Conservation (phyloP, 2,797 vertebrate species). For the Furcifer pardalis region DNA sequence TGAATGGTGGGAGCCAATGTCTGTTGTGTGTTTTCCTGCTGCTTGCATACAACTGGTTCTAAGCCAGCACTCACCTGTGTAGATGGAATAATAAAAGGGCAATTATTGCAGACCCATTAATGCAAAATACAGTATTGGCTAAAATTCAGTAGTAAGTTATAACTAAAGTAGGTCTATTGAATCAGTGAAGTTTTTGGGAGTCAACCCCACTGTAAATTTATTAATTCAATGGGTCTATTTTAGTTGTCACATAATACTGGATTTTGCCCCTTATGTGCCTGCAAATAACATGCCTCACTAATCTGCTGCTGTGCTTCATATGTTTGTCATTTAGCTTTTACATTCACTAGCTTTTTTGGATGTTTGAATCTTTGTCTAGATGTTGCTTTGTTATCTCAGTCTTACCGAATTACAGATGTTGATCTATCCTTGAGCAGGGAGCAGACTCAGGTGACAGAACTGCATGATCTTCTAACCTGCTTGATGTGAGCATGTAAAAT, state of each 20-base stretch:
- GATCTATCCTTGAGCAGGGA: conserved; percentile 31
- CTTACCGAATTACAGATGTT: conserved; percentile 48
- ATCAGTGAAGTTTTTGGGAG: no score
- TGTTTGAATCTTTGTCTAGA: background rate
- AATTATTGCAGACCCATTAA: background rate
- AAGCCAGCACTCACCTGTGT: background rate
- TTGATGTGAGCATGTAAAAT: conserved; percentile 41
- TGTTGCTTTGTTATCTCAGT: conserved; percentile 46
- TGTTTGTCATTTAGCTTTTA: background rate
- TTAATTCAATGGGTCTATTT: no score
- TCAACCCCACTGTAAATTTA: no score
- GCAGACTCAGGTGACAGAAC: conserved; percentile 49
- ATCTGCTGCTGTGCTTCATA: background rate
- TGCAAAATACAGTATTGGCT: background rate
- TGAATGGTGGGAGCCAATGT: background rate
- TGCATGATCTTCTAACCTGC: conserved; percentile 69
- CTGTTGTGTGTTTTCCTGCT: background rate
- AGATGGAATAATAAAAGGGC: background rate
- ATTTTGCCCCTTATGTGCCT: background rate
- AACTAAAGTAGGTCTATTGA: no score
- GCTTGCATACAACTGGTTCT: background rate
- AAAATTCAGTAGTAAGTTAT: no score
- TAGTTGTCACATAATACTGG: no score
- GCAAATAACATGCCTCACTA: background rate
- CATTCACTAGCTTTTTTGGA: background rate